A percentile compares a stretch with the other conserved stretches of the same genome.
Evolutionary conservation across 2,888 invertebrate genomes (phyloP).

Genomic region (Oxyteleia sp.): DNA sequence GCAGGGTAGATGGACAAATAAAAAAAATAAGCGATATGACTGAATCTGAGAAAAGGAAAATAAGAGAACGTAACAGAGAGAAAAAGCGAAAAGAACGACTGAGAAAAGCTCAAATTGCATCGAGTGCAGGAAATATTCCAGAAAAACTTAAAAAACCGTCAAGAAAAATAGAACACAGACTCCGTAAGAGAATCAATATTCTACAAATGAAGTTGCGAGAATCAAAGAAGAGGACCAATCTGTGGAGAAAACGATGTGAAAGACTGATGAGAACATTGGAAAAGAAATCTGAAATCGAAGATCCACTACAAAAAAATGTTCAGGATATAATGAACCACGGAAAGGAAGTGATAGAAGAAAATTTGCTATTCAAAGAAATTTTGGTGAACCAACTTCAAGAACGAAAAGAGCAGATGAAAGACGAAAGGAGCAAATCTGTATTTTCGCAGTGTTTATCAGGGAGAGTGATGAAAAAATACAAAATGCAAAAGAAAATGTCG

Average conservation of each 20-base stretch:
- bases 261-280: conserved; percentile 8
- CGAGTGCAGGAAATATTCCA: too few species aligned
- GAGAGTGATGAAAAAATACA: conserved; percentile 39
- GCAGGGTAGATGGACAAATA: too few species aligned
- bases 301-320: conserved; percentile 8
- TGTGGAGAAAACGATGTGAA: conserved; percentile 20
- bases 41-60: too few species aligned
- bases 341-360: conserved; percentile 16
- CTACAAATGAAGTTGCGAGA: too few species aligned
- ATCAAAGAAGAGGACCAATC: too few species aligned
- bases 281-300: not conserved
- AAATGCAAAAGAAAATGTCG: conserved; percentile 19
- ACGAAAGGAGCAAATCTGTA: conserved; percentile 28
- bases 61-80: too few species aligned
- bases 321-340: conserved; percentile 27
- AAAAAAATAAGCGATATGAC: too few species aligned
- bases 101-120: too few species aligned
- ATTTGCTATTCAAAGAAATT: conserved; percentile 26
- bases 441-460: conserved; percentile 29
- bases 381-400: conserved; percentile 29
- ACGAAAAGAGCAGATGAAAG: conserved; percentile 15
- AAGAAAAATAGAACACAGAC: too few species aligned
- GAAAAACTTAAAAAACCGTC: too few species aligned
- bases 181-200: too few species aligned
- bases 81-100: too few species aligned